Evolutionary conservation across 1,140 invertebrate species (phyloP).

Genomic region (Drosophila melanica): DNA sequence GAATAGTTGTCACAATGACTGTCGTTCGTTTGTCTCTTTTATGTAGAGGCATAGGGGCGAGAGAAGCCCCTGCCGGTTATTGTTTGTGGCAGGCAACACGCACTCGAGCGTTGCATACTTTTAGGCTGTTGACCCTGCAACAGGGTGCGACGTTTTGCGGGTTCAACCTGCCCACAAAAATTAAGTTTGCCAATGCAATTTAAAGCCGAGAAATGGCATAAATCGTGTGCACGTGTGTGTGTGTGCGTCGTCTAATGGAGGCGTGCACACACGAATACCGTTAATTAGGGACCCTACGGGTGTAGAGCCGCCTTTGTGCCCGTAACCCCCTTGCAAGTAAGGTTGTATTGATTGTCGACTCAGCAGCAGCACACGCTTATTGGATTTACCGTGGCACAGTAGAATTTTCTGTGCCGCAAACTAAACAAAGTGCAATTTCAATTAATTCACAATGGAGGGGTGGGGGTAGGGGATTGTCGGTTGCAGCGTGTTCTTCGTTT

Average conservation of each 20-base stretch:
- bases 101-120: conserved; percentile 65
- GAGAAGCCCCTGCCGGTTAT: conserved; percentile 39
- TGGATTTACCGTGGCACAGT: conserved; percentile 51
- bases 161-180: conserved; percentile 10
- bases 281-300: conserved; percentile 37
- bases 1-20: conserved; percentile 17
- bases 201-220: conserved; percentile 16
- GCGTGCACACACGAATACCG: conserved; percentile 15
- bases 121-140: conserved; percentile 72
- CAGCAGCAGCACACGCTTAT: conserved; percentile 51
- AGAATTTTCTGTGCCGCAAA: conserved; percentile 52
- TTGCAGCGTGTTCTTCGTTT: too few species aligned
- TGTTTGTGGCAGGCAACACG: conserved; percentile 49
- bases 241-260: conserved; percentile 28
- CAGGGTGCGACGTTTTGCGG: background rate
- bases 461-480: background rate
- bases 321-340: conserved; percentile 13
- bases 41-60: conserved; percentile 1
- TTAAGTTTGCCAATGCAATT: conserved; percentile 64
- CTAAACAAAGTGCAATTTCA: conserved; percentile 67
- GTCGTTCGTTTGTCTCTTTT: conserved; percentile 16
- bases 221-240: conserved; percentile 9
- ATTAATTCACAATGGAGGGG: conserved; percentile 43
- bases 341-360: conserved; percentile 61
- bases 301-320: background rate